A percentile compares a stretch with the other conserved stretches of the same genome.
Conservation (phyloP, 2,888 invertebrate genomes). For the Asteroscopus sphinx region DNA sequence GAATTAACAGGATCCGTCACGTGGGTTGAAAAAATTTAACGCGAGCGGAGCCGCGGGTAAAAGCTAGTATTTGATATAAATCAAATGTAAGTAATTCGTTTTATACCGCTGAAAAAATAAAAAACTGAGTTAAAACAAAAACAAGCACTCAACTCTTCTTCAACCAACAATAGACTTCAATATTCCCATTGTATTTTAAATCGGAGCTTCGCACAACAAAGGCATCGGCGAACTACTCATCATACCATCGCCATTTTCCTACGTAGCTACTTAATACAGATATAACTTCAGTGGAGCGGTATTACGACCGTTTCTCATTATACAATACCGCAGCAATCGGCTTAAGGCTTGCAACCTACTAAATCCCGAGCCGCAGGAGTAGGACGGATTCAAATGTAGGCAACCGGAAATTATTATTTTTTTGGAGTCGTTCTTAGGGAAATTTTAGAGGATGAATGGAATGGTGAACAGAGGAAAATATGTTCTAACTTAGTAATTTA, state of each 20-base stretch:
- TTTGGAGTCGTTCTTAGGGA: background rate
- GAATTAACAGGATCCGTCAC: no score
- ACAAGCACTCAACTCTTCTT: slow-evolving; percentile 9
- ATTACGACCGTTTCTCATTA: slow-evolving; percentile 42
- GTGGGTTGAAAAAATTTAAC: no score
- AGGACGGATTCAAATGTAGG: slow-evolving; percentile 45
- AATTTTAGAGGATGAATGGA: background rate
- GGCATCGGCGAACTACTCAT: slow-evolving; percentile 5
- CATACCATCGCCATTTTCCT: slow-evolving; percentile 5
- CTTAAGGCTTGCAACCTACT: slow-evolving; percentile 48
- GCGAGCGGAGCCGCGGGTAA: no score
- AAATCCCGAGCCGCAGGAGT: slow-evolving; percentile 34
- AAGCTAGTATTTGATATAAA: no score
- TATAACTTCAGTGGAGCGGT: slow-evolving; percentile 23
- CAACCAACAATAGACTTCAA: slow-evolving; percentile 25
- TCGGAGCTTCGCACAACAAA: slow-evolving; percentile 12
- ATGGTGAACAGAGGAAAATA: no score
- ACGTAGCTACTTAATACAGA: slow-evolving; percentile 19
- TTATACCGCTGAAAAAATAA: background rate
- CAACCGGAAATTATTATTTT: slow-evolving; percentile 31
- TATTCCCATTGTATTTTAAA: slow-evolving; percentile 26
- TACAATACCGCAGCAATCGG: slow-evolving; percentile 48
- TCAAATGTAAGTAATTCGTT: no score
- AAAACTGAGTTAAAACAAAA: background rate
- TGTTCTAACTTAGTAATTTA: no score